Base-by-base conservation (phyloP, 1,140 invertebrate species). In the Homarus americanus region DNA sequence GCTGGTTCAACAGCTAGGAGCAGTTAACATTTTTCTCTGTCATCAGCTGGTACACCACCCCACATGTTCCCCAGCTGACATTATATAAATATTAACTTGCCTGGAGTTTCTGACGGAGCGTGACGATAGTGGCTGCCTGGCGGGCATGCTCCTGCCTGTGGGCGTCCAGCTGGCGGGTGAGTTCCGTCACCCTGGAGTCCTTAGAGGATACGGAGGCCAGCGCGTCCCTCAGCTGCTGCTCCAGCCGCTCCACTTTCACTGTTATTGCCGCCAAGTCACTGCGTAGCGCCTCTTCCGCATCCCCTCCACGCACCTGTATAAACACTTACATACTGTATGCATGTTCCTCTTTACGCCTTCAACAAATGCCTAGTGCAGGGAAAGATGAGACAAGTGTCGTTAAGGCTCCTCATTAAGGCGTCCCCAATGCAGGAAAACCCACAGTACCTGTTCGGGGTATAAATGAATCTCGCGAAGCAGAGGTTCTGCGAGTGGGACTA, bases 51-150 rank as follows among this genome's bases (percentile, higher is more conserved):
- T n/a, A n/a, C n/a, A n/a, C n/a, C n/a, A n/a, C n/a, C n/a, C n/a
- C n/a, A n/a, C n/a, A n/a, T n/a, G n/a, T n/a, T n/a, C n/a, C n/a
- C n/a, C n/a, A n/a, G n/a, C n/a, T n/a, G n/a, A n/a, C n/a, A n/a
- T n/a, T n/a, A n/a, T n/a, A n/a, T n/a, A n/a, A 20, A 73, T 4
- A 24, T 2, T 36, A 9, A 24, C 85, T 87, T 87, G 95, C 95
- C 94, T 97, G 96, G 72, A 97, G 95, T 91, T 97, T 96, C 93
- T 96, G 97, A 93, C 96, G 96, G 32, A 97, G 95, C 0, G 97
- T 97, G 10, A 95, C 95, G 90, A 97, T 97, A 44, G 97, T 95
- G 0, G 97, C 96, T 93, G 96, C 97, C 94, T 97, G 97, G 58
- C 97, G 94, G 0, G 97, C 97, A 58, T 97, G 95, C 94, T 97